Percentiles rank a stretch among this genome's conserved stretches.
phyloP scores from a whole-genome alignment of 1,140 invertebrate species.

The Camponotus floridanus region DNA sequence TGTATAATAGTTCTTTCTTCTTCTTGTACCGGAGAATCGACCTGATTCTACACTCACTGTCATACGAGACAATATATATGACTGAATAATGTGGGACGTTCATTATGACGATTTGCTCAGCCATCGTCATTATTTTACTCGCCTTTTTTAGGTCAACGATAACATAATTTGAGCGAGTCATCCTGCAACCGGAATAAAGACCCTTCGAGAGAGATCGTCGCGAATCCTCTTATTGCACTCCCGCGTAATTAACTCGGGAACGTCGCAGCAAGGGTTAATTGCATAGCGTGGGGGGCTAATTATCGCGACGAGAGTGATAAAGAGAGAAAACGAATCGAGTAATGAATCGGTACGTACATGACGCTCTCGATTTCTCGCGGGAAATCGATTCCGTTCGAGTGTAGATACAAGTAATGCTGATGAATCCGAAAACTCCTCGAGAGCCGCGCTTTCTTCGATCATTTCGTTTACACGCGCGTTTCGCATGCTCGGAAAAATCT shows the following conservation, averaged over 20 bases:
- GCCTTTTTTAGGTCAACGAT: slow-evolving; percentile 50
- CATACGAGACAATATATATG: slow-evolving; percentile 18
- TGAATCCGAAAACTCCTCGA: neutral
- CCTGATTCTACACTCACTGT: slow-evolving; percentile 42
- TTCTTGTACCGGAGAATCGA: slow-evolving; percentile 9
- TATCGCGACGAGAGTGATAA: neutral
- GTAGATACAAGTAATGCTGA: neutral
- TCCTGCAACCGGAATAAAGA: slow-evolving; percentile 26
- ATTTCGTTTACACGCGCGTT: neutral
- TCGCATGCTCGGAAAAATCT: slow-evolving; percentile 29
- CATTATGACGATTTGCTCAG: slow-evolving; percentile 53
- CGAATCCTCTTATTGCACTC: slow-evolving; percentile 2
- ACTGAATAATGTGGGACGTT: slow-evolving; percentile 54
- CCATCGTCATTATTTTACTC: slow-evolving; percentile 45
- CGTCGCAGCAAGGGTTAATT: neutral
- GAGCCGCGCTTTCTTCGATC: slow-evolving; percentile 1
- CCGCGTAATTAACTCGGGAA: neutral
- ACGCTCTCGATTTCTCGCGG: neutral
- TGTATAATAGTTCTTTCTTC: neutral
- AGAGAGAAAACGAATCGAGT: slow-evolving; percentile 7
- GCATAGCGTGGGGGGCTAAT: neutral
- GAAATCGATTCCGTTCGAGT: neutral
- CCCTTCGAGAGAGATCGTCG: slow-evolving; percentile 9
- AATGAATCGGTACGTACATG: neutral
- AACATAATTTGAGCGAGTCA: slow-evolving; percentile 23